Conservation (phyloP, 2,888 invertebrate genomes). For the Antheraea assamensis region DNA sequence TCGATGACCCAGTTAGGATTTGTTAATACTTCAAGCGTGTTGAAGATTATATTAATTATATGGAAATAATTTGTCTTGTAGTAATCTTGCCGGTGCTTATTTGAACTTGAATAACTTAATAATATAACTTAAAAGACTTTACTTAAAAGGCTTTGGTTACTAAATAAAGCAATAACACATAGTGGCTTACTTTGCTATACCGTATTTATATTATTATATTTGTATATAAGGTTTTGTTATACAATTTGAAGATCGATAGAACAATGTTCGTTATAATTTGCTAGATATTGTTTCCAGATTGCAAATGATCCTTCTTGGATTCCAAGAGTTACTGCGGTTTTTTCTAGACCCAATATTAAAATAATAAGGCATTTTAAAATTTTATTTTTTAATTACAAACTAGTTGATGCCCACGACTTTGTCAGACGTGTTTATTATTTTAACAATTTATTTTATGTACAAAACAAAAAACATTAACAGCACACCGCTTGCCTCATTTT, state of each 20-base stretch:
- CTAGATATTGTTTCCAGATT: not conserved
- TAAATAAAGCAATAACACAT: not conserved
- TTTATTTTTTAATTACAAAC: too few species aligned
- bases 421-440: too few species aligned
- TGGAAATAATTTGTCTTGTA: not conserved
- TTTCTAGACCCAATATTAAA: not conserved
- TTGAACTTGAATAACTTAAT: not conserved
- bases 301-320: not conserved
- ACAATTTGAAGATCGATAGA: not conserved
- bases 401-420: too few species aligned
- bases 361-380: too few species aligned
- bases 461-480: too few species aligned
- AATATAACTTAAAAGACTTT: not conserved
- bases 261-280: not conserved
- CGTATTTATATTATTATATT: not conserved
- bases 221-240: too few species aligned
- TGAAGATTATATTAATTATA: not conserved
- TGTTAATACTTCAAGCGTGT: constrained; percentile 25
- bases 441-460: too few species aligned
- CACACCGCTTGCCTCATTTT: too few species aligned
- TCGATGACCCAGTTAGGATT: constrained; percentile 48
- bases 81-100: not conserved
- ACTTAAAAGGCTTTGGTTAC: not conserved
- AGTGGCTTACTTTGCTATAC: not conserved
- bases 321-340: not conserved